Evolutionary conservation across 2,113 vertebrate genomes (phyloP), one percentile per base, ranked within the genome.

Genomic region (Rhinogobius similis): DNA sequence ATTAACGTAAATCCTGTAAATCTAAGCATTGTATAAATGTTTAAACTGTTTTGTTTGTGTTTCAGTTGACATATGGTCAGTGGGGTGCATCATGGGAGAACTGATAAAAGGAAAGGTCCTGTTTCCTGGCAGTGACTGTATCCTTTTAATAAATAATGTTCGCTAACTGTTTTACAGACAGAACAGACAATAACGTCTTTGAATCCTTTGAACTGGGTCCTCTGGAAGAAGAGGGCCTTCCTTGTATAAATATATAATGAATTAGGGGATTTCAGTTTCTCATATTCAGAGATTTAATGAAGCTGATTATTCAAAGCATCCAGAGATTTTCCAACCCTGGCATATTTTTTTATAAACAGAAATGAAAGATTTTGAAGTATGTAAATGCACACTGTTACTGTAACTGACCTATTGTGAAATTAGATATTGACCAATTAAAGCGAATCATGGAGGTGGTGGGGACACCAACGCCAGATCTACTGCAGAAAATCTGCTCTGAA

Each of bases 21-120:
- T n/a, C n/a, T 8, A 2, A 29, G 12, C 1, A 64, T 6, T 24
- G 11, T 24, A 6, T 29, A 10, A 52, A 20, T 56, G 24, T 16
- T 2, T 65, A 10, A 72, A 26, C 46, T 52, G 1, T 55, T 46
- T 2, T 72, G 7, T 79, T 62, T 87, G 70, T 87, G 26, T 90
- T 87, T 43, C 93, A 99, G 98, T 99, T 90, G 98, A 99, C 84
- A 99, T 99, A 87, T 99, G 98, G 98, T 99, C 97, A 0, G 97
- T 99, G 69, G 98, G 98, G 50, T 99, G 97, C 90, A 99, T 99
- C 86, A 99, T 99, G 98, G 98, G 97, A 55, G 98, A 99, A 78
- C 92, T 99, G 48, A 83, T 99, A 82, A 98, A 98, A 83, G 96
- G 98, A 53, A 98, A 98, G 86, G 97, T 96, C 67, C 92, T 99